phyloP scores from a whole-genome alignment of 2,797 vertebrate species.

The Rhinella marina region DNA sequence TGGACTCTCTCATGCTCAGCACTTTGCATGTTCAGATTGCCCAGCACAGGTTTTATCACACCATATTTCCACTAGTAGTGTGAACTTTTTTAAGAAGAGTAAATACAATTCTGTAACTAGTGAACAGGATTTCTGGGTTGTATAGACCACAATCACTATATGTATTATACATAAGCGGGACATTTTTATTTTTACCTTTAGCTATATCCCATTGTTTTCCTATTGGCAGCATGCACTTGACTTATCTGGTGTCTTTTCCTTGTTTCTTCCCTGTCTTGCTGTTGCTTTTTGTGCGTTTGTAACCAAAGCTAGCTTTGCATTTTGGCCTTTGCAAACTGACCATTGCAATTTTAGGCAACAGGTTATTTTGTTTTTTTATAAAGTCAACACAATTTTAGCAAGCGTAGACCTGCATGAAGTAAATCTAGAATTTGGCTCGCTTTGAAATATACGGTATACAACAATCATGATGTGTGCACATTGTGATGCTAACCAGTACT shows the following conservation, averaged over 20 bases:
- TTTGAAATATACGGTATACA: not conserved
- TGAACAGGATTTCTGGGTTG: not conserved
- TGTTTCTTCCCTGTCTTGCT: conserved; percentile 23
- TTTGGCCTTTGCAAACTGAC: not conserved
- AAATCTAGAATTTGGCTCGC: not conserved
- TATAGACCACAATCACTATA: not conserved
- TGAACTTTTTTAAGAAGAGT: not conserved
- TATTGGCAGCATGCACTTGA: not conserved
- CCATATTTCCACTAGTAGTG: not conserved
- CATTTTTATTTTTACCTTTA: not conserved
- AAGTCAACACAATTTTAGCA: not conserved
- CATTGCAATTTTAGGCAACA: conserved; percentile 12
- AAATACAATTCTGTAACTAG: not conserved
- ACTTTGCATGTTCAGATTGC: not conserved
- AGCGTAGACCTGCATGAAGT: not conserved
- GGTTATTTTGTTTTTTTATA: not conserved
- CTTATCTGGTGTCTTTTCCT: not conserved
- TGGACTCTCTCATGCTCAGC: not conserved
- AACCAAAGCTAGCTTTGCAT: conserved; percentile 47
- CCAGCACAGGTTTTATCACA: not conserved
- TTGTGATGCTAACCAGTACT: not conserved
- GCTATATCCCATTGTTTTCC: not conserved
- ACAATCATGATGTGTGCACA: not conserved
- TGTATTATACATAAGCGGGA: not conserved
- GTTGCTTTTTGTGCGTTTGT: conserved; percentile 38